Conservation (phyloP, 2,113 vertebrate genomes). For the Actinemys pallida region DNA sequence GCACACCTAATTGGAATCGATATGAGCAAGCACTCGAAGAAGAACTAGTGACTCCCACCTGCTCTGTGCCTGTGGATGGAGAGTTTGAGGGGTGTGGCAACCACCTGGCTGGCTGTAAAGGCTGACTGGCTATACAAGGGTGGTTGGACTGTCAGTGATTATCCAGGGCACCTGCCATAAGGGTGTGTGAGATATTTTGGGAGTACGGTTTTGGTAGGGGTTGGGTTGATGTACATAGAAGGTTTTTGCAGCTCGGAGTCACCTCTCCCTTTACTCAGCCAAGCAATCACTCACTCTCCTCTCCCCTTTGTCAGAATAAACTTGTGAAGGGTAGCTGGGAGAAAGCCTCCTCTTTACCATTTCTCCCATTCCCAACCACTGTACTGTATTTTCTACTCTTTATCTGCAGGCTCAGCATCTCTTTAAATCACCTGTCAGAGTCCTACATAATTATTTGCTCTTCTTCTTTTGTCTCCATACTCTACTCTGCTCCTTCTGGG, state of each 20-base stretch:
- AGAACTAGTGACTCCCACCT: neutral
- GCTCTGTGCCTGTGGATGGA: neutral
- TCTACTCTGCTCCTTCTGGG: neutral
- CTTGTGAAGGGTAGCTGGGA: neutral
- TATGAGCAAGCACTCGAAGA: no score
- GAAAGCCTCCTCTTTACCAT: neutral
- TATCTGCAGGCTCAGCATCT: neutral
- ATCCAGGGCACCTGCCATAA: neutral
- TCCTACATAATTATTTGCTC: neutral
- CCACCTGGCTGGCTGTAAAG: neutral
- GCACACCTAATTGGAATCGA: no score
- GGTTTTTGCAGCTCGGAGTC: neutral
- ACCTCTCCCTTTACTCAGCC: conserved; percentile 21
- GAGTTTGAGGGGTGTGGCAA: neutral
- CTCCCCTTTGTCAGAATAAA: neutral
- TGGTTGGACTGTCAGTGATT: conserved; percentile 38
- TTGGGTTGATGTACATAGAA: conserved; percentile 16
- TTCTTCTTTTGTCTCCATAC: neutral
- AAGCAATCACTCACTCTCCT: neutral
- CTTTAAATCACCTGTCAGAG: neutral
- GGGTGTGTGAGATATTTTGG: conserved; percentile 31
- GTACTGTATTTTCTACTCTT: neutral
- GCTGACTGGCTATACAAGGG: neutral
- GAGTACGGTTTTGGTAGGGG: conserved; percentile 7
- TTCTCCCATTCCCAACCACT: neutral